Evolutionary conservation across 37 sponge, comb jelly and placozoan genomes (phyloP), one percentile per base, ranked within the genome.

Genomic region (Crambe crambe): DNA sequence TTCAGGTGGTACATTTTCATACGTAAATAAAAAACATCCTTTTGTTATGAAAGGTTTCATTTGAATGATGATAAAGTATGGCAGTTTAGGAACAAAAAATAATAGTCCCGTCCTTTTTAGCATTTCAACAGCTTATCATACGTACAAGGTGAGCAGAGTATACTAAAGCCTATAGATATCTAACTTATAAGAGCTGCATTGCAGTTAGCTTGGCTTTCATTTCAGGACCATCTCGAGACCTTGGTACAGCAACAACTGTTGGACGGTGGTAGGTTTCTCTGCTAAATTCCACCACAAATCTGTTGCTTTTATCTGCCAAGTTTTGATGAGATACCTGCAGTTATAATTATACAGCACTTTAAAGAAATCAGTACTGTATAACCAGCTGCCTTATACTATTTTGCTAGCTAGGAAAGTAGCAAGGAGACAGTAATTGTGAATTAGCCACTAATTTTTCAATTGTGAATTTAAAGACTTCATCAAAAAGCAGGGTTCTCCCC

Each of bases 221-320:
- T 10, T 76, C 76, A 2, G 25, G 23, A 2, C 38, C 25, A 22
- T 79, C 70, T 30, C n/a, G 54, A 36, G 74, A 47, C 44, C n/a
- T 78, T 4, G 97, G 97, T 2, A 82, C 56, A 37, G 92, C 95
- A 22, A 91, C 80, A 18, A 93, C 95, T 3, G 80, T 70, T 10
- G 97, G 97, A 32, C 96, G 56, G 34, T 83, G 65, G 21, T 54
- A 73, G 20, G 36, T 60, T 51, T 93, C 92, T 56, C 79, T 43
- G 23, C 95, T 66, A 63, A 77, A 79, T 80, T 96, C 95, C 34
- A 96, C 89, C 42, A 96, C 77, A 68, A 78, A 89, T 72, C 62
- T 59, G 8, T 78, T 84, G 23, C 83, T 84, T 69, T 72, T 72
- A 56, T 96, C 85, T n/a, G 95, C 91, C 67, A 96, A 77, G 20